Conservation (phyloP, 30 jellyfish, hydroid and myxozoan genomes). For the Sanderia malayensis region DNA sequence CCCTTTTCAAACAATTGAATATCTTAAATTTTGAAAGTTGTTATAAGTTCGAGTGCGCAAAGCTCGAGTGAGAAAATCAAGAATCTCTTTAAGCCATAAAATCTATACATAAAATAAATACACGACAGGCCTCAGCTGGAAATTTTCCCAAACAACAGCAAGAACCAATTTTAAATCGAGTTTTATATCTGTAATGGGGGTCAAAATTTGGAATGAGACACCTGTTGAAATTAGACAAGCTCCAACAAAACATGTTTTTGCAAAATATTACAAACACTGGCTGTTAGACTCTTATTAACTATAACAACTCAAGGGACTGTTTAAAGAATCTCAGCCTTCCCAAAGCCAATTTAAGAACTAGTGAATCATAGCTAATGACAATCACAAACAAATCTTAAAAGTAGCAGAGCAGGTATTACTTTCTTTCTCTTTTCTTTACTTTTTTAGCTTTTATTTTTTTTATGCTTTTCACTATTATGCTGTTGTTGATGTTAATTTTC, state of each 20-base stretch:
- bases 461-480: neutral
- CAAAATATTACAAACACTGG: neutral
- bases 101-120: neutral
- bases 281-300: neutral
- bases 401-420: neutral
- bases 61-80: neutral
- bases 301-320: too few species aligned
- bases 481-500: neutral
- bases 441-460: too few species aligned
- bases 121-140: conserved; percentile 1
- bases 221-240: neutral
- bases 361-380: too few species aligned
- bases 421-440: neutral
- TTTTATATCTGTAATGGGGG: neutral
- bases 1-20: neutral
- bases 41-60: neutral
- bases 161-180: neutral
- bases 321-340: too few species aligned
- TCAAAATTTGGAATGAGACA: neutral
- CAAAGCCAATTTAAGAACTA: too few species aligned
- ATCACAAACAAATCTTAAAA: neutral
- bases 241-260: neutral
- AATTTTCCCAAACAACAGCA: neutral
- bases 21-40: neutral
- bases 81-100: too few species aligned